Evolutionary conservation across 2,113 vertebrate species (phyloP).

Genomic region (Chauna torquata): DNA sequence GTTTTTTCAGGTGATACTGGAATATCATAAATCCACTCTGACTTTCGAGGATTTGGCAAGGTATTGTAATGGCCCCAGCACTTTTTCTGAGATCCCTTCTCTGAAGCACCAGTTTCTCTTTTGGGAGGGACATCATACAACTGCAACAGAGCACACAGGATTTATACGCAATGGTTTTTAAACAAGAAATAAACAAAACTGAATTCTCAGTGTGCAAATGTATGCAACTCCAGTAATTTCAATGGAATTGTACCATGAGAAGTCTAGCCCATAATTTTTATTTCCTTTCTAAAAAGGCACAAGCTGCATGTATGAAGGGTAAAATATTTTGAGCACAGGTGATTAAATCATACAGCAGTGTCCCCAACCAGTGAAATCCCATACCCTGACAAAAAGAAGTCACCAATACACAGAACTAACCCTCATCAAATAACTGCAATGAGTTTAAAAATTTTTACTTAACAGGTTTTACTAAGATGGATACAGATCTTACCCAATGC

Average conservation of each 20-base stretch:
- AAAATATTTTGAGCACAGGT: neutral
- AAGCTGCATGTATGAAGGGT: neutral
- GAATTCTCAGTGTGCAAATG: neutral
- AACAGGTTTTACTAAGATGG: neutral
- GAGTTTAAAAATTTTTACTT: neutral
- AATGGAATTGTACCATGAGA: accelerated
- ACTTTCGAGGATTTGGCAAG: slow-evolving; percentile 78
- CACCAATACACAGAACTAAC: neutral
- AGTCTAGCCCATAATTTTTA: neutral
- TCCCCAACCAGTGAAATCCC: neutral
- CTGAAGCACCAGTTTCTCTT: slow-evolving; percentile 64
- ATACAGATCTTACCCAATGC: neutral
- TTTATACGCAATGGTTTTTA: neutral
- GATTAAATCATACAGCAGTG: neutral
- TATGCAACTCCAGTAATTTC: neutral
- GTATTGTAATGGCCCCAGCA: slow-evolving; percentile 69
- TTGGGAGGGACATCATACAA: slow-evolving; percentile 77
- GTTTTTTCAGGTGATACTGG: slow-evolving; percentile 77
- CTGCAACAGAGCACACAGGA: slow-evolving; percentile 61
- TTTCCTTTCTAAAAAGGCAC: neutral
- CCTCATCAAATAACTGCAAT: neutral
- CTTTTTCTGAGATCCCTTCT: slow-evolving; percentile 47
- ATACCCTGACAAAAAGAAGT: neutral
- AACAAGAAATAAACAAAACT: neutral
- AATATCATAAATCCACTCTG: slow-evolving; percentile 88